Conservation (phyloP, 2,888 invertebrate species). For the Platycnemis pennipes region DNA sequence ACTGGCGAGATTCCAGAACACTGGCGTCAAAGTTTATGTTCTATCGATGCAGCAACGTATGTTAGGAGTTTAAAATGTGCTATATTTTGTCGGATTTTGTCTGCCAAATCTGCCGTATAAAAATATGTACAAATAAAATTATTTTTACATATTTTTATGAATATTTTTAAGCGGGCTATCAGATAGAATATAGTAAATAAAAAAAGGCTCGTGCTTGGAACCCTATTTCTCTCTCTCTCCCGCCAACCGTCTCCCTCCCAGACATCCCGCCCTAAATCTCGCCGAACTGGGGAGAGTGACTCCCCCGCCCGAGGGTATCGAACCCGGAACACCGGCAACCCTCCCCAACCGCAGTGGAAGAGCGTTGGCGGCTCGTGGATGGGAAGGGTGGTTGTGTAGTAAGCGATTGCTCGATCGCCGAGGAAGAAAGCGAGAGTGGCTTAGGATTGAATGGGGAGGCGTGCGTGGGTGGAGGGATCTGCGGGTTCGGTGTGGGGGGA, state of each 20-base stretch:
- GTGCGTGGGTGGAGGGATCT: neutral
- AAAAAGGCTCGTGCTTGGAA: neutral
- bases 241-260: neutral
- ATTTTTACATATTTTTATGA: too few relatives aligned
- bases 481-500: neutral
- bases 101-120: too few relatives aligned
- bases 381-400: neutral
- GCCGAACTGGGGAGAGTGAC: neutral
- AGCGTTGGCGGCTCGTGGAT: neutral
- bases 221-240: neutral
- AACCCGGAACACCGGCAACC: constrained; percentile 45
- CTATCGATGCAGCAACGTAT: too few relatives aligned
- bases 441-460: neutral
- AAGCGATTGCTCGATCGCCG: neutral
- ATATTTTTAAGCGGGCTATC: too few relatives aligned
- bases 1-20: too few relatives aligned
- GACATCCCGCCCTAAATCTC: too few relatives aligned
- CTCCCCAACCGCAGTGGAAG: neutral
- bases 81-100: too few relatives aligned
- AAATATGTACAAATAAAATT: too few relatives aligned
- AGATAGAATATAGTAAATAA: too few relatives aligned
- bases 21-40: too few relatives aligned
- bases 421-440: constrained; percentile 35
- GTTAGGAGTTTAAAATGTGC: too few relatives aligned
- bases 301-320: constrained; percentile 40